Evolutionary conservation across 2,888 invertebrate species (phyloP).

Genomic region (Ethmia dodecea): DNA sequence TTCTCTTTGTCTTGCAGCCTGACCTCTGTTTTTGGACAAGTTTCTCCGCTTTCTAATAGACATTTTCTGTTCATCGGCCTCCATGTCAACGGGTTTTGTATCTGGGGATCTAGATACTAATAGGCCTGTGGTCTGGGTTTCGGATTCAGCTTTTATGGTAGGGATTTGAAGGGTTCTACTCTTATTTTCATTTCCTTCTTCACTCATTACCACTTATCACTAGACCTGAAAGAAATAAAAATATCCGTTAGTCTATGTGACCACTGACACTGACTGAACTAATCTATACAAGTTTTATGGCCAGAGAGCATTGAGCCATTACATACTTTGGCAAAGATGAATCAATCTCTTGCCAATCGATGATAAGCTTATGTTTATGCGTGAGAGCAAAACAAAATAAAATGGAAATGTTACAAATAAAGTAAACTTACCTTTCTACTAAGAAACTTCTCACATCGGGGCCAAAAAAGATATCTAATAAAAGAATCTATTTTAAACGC

Average conservation of each 20-base stretch:
- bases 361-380: too few relatives aligned
- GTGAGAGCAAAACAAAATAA: too few relatives aligned
- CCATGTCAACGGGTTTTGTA: constrained; percentile 37
- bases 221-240: constrained; percentile 43
- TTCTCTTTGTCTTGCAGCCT: constrained; percentile 64
- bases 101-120: constrained; percentile 41
- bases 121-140: constrained; percentile 48
- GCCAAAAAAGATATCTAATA: constrained; percentile 58
- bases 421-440: constrained; percentile 35
- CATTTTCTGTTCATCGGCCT: constrained; percentile 63
- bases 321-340: constrained; percentile 47
- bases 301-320: constrained; percentile 24
- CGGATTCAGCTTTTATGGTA: constrained; percentile 48
- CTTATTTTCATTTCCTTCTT: constrained; percentile 33
- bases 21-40: constrained; percentile 75
- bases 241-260: constrained; percentile 35
- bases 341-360: constrained; percentile 56
- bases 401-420: too few relatives aligned
- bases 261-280: constrained; percentile 29
- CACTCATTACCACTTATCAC: constrained; percentile 48
- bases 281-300: constrained; percentile 30
- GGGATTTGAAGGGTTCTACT: constrained; percentile 43
- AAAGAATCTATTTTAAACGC: constrained; percentile 68
- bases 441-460: constrained; percentile 49
- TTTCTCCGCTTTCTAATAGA: constrained; percentile 79